Evolutionary conservation across 1,140 invertebrate genomes (phyloP).

Genomic region (Anastatus disparis): DNA sequence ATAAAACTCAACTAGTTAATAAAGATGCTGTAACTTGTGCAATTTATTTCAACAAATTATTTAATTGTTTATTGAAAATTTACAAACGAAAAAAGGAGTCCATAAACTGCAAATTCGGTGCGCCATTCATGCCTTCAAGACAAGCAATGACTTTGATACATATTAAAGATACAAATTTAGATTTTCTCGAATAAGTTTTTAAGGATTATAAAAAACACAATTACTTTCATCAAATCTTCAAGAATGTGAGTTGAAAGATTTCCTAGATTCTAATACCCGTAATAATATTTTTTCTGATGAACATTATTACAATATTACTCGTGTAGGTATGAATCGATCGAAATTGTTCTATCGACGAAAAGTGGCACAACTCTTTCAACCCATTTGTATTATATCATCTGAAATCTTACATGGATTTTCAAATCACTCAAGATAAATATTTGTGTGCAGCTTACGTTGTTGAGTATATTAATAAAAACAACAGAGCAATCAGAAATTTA

Average conservation of each 20-base stretch:
- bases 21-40: constrained; percentile 63
- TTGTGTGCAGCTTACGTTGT: constrained; percentile 50
- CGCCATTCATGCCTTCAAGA: constrained; percentile 50
- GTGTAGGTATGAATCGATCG: neutral
- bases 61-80: constrained; percentile 45
- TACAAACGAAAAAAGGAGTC: constrained; percentile 42
- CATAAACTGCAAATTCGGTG: constrained; percentile 53
- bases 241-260: neutral
- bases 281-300: neutral
- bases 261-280: neutral
- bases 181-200: too few relatives aligned
- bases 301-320: neutral
- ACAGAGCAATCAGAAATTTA: constrained; percentile 57
- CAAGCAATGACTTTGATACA: constrained; percentile 45
- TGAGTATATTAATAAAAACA: constrained; percentile 61
- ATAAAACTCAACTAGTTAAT: constrained; percentile 55
- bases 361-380: constrained; percentile 54
- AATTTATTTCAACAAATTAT: constrained; percentile 59
- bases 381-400: constrained; percentile 49
- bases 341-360: too few relatives aligned
- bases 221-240: neutral
- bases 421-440: constrained; percentile 60
- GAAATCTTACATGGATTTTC: constrained; percentile 57
- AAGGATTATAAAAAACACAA: neutral
- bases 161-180: constrained; percentile 40